Percentiles rank a stretch among this genome's conserved stretches.
phyloP scores from a whole-genome alignment of 2,888 invertebrate genomes.

The Aleiodes alternator region DNA sequence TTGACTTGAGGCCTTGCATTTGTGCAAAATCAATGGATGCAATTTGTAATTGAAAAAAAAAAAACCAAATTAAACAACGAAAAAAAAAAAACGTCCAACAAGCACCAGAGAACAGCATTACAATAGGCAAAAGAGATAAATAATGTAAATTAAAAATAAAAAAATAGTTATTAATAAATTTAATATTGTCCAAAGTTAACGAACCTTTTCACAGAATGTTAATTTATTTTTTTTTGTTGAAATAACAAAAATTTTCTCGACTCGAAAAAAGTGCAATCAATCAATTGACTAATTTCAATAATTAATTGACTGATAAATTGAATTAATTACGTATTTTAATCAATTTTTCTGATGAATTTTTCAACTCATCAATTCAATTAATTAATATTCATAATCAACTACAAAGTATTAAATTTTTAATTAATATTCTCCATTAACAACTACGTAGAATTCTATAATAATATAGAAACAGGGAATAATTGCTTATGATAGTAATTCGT shows the following conservation, averaged over 20 bases:
- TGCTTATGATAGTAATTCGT: constrained; percentile 39
- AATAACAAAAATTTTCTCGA: constrained; percentile 24
- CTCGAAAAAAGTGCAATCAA: constrained; percentile 3
- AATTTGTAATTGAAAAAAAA: constrained; percentile 11
- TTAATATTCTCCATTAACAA: constrained; percentile 58
- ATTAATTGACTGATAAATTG: constrained; percentile 8
- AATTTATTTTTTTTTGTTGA: neutral
- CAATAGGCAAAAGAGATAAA: constrained; percentile 23
- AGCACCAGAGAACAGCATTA: constrained; percentile 43
- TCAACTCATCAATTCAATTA: constrained; percentile 1
- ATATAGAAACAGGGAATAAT: constrained; percentile 67
- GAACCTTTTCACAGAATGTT: constrained; percentile 30
- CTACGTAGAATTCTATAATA: constrained; percentile 71
- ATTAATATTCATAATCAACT: constrained; percentile 37
- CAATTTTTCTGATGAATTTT: too few species aligned
- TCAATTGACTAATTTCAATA: neutral
- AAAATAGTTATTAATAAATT: constrained; percentile 37
- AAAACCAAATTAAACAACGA: constrained; percentile 7
- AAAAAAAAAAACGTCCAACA: constrained; percentile 50
- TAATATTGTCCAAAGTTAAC: constrained; percentile 49
- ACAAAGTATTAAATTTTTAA: constrained; percentile 33
- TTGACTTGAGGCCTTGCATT: constrained; percentile 34
- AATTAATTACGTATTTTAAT: too few species aligned
- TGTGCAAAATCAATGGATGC: constrained; percentile 33
- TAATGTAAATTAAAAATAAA: neutral